Base-by-base conservation (phyloP, 1,140 invertebrate genomes). In the Brachionus asplanchnoidis region DNA sequence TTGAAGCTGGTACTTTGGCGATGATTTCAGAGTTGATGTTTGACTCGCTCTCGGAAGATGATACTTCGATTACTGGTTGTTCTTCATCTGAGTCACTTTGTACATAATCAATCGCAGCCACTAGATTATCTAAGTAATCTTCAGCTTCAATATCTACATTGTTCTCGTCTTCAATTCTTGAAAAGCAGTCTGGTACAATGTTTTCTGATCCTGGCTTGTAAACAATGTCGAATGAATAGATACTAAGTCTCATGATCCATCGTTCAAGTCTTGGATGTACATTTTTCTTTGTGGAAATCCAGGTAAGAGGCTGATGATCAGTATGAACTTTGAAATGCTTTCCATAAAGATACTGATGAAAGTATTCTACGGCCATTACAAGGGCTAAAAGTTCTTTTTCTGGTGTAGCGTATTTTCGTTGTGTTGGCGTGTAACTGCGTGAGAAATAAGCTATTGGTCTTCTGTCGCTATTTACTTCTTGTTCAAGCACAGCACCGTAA, bases 231-330 rank as follows among this genome's bases (percentile, higher is more conserved):
- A 66, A 66, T 11, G 23, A 14, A 26, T 82, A 82, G 12, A 9
- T 5, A 40, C 3, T 12, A 26, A 82, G 32, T 60, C 23, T 42
- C 23, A 82, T 17, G 3, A 44, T 3, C 79, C 79, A 82, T 7
- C 50, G 28, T 36, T 65, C 46, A 2, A 82, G 23, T 32, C 79
- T 36, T 60, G 46, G 32, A 23, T 60, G 28, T 20, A 9, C 8
- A 26, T 36, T 84, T 87, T 36, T 86, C 85, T 2, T 85, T 79
- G 6, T 86, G 86, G 40, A n/a, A 89, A 88, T 88, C 17, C 53
- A 65, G 7, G 88, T 85, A 44, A 92, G 83, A 0, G 91, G 89
- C 73, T 90, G 89, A 79, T 92, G 90, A 84, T 92, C 90, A 1
- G 90, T 92, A 12, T 87, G 85, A 4, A 92, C 82, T 3, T 85